Base-by-base conservation (phyloP, 2,888 invertebrate species). In the Cephus runcator region DNA sequence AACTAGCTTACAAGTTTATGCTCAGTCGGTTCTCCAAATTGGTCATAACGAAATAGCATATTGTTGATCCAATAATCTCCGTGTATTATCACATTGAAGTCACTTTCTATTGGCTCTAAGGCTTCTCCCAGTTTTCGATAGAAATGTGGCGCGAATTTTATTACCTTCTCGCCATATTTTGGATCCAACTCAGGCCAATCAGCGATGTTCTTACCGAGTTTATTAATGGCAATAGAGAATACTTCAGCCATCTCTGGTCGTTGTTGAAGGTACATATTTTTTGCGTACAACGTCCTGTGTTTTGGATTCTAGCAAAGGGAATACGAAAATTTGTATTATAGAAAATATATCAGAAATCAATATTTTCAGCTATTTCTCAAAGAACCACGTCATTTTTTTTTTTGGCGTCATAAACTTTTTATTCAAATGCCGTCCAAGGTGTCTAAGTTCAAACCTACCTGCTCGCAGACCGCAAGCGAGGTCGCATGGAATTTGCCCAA, bases 401-500 rank as follows among this genome's bases (percentile, higher is more conserved):
- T 3, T 31, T 31, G 2, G 31, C 2, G 31, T 12, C 3, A 35
- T 12, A 34, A 34, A 3, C 36, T 36, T 36, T 12, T 36, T 12
- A 36, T 36, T 15, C 12, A 36, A 12, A 36, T 36, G 4, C 12
- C 36, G 3, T 36, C 12, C 12, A 36, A 36, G 36, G 71, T 69
- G 33, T 73, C 35, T 9, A 34, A 85, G 85, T 12, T 88, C 88
- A 89, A 85, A 81, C 85, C 85, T 88, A 93, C 94, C 91, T 93
- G 93, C 84, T 93, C 92, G 75, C 91, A 91, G 79, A 93, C 84
- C 40, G 93, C 91, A 80, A 94, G 92, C 0, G 94, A 94, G 30
- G 92, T 92, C 15, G 93, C 94, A 85, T 94, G 94, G 83, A 93
- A 93, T 82, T 91, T 92, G 3, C 93, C 94, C 85, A 94, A 85